Base-by-base conservation (phyloP, 2,888 invertebrate species). In the Archips xylosteana region DNA sequence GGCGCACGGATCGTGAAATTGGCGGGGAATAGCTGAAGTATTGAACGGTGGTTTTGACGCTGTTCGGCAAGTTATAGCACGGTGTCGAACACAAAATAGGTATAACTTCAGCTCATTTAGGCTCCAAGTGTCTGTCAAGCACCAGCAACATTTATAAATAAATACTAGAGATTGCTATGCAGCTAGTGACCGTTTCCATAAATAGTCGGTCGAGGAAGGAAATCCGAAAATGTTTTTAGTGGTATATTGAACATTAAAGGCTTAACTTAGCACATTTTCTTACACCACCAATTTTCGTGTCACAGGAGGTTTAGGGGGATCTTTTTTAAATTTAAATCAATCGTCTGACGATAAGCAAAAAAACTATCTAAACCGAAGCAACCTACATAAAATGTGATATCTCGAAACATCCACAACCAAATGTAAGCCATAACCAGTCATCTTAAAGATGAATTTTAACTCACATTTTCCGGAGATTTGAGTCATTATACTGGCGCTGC, bases 1-100 rank as follows among this genome's bases (percentile, higher is more conserved):
- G 49, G 32, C 6, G 10, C 10, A 45, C 49, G 47, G 64, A 70
- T 65, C 59, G 54, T 51, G 39, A 34, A 47, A 70, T 70, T 63
- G 54, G 51, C 42, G 12, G n/a, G n/a, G 39, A 45, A 63, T 10
- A 13, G 39, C 36, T 49, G 64, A 15, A 70, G 23, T 45, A 32
- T 45, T 23, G 42, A 34, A 49, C 47, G 45, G 45, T 10, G 23
- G n/a, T 34, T 34, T 23, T 9, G 45, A 62, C 9, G 23, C 51
- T 23, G 47, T 32, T 63, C 4, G 9, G 6, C 51, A 54, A 54
- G 15, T 13, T 23, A 15, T 32, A 47, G 13, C 6, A 12, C 10
- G 8, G 15, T 63, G n/a, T 23, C 10, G 23, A 62, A 60, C 10
- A 32, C 32, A 3, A 9, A 34, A 12, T 8, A 54, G 5, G 13